Conservation (phyloP, 2,888 invertebrate genomes). For the Byasa hedistus region DNA sequence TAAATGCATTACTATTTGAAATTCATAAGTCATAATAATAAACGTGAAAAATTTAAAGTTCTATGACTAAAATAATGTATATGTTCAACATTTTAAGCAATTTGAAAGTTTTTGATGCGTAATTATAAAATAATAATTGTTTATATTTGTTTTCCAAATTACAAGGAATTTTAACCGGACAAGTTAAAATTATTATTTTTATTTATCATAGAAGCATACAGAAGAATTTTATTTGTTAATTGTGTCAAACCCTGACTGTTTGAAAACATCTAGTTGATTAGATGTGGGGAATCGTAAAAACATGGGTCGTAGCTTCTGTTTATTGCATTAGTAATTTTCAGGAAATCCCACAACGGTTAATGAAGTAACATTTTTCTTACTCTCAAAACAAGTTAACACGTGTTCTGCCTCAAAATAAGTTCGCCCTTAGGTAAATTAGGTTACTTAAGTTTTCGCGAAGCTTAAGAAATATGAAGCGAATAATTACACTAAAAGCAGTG, state of each 20-base stretch:
- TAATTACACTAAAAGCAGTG: neutral
- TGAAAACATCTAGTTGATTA: neutral
- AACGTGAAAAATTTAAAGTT: neutral
- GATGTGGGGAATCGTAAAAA: neutral
- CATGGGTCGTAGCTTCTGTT: constrained; percentile 24
- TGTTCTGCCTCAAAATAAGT: constrained; percentile 11
- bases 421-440: constrained; percentile 11
- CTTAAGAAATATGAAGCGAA: neutral
- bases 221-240: too few relatives aligned
- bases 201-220: too few relatives aligned
- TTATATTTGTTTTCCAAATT: too few relatives aligned
- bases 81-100: neutral
- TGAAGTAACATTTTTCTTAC: constrained; percentile 27
- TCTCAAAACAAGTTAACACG: constrained; percentile 17
- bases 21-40: neutral
- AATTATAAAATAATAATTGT: too few relatives aligned
- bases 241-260: too few relatives aligned
- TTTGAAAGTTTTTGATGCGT: neutral
- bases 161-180: too few relatives aligned
- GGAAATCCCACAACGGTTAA: constrained; percentile 20
- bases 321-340: constrained; percentile 28
- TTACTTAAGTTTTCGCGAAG: constrained; percentile 6
- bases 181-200: too few relatives aligned
- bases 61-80: too few relatives aligned
- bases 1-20: neutral